Evolutionary conservation across 2,888 invertebrate species (phyloP).

Genomic region (Scaptomyza flava): DNA sequence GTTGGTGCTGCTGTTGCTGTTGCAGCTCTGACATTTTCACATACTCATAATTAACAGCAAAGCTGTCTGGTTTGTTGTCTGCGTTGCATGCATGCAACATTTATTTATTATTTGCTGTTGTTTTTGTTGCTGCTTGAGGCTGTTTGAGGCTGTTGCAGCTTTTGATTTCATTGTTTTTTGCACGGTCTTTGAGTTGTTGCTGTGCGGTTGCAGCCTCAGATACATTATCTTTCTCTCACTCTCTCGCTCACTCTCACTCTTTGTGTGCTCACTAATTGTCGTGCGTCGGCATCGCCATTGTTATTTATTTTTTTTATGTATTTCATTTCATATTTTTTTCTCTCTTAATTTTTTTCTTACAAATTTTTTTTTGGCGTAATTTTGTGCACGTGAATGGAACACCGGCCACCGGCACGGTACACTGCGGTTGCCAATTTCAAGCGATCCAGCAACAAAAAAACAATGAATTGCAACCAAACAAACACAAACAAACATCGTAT

Average conservation of each 20-base stretch:
- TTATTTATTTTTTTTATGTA: slow-evolving; percentile 10
- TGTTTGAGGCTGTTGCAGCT: slow-evolving; percentile 28
- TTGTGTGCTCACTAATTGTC: slow-evolving; percentile 44
- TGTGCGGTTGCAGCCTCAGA: slow-evolving; percentile 41
- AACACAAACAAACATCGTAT: background rate
- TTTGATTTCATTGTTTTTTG: slow-evolving; percentile 48
- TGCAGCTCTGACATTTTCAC: slow-evolving; percentile 61
- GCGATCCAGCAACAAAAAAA: slow-evolving; percentile 15
- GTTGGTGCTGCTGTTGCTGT: slow-evolving; percentile 6
- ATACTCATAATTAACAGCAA: slow-evolving; percentile 54
- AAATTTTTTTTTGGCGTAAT: slow-evolving; percentile 54
- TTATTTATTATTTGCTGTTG: slow-evolving; percentile 7
- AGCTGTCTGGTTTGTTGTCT: slow-evolving; percentile 40
- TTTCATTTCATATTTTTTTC: slow-evolving; percentile 30
- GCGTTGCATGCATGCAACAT: slow-evolving; percentile 34
- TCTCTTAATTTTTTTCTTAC: background rate
- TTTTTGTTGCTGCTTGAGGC: slow-evolving; percentile 7
- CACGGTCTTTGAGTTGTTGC: slow-evolving; percentile 20
- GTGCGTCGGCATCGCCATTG: slow-evolving; percentile 52
- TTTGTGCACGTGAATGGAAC: slow-evolving; percentile 65
- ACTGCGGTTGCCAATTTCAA: slow-evolving; percentile 48
- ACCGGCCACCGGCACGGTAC: slow-evolving; percentile 63
- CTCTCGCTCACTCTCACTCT: background rate
- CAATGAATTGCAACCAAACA: slow-evolving; percentile 47
- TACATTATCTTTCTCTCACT: slow-evolving; percentile 12